phyloP scores from a whole-genome alignment of 2,113 vertebrate species.

The Chiloscyllium plagiosum region DNA sequence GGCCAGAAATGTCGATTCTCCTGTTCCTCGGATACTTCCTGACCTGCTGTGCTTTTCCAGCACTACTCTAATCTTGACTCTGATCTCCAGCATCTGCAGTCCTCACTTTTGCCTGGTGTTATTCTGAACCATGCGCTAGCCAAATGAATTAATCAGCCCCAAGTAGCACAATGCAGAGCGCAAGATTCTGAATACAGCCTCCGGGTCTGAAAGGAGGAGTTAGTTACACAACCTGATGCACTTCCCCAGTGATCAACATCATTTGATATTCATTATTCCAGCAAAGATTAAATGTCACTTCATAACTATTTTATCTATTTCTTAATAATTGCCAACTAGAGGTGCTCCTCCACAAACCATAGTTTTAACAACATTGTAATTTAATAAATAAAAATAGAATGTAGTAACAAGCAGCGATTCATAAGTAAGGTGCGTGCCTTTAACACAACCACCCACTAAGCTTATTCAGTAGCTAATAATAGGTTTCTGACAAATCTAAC shows the following conservation, averaged over 20 bases:
- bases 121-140: not conserved
- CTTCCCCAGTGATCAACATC: not conserved
- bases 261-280: not conserved
- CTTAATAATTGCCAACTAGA: not conserved
- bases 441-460: not conserved
- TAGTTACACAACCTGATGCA: not conserved
- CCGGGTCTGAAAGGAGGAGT: not conserved
- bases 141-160: not conserved
- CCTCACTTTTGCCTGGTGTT: not conserved
- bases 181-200: not conserved
- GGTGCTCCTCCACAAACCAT: too few relatives aligned
- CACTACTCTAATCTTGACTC: too few relatives aligned
- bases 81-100: too few relatives aligned
- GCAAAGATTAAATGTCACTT: not conserved
- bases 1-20: too few relatives aligned
- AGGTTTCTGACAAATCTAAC: not conserved
- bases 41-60: too few relatives aligned
- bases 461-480: slow-evolving; percentile 16
- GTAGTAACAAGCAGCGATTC: not conserved
- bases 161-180: not conserved
- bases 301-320: not conserved
- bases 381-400: not conserved
- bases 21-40: too few relatives aligned
- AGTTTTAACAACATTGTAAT: not conserved
- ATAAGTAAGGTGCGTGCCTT: not conserved